Evolutionary conservation across 2,797 vertebrate species (phyloP), one percentile per base, ranked within the genome.

Genomic region (Poeciliopsis infans): DNA sequence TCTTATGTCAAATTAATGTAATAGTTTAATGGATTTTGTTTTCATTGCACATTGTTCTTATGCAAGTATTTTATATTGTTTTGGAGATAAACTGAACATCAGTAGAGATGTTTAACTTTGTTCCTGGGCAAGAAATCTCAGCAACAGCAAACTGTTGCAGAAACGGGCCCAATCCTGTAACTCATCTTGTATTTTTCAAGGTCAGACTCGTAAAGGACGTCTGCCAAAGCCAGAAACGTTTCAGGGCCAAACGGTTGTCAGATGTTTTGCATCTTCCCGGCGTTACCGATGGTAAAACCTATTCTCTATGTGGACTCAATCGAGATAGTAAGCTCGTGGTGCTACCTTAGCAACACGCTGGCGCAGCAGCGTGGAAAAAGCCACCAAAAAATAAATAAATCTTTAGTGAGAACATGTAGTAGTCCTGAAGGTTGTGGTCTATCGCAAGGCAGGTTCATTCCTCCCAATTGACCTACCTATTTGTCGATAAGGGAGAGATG

Each of bases 401-500:
- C 3, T 7, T 31, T 31, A 18, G 13, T 61, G 23, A 66, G 20
- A 39, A 66, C 18, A 39, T 0, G 15, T 20, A 10, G 33, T 68
- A 25, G 20, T 41, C 64, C 64, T 41, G 33, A 39, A 41, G 7
- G 36, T 68, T 10, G 33, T 41, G 20, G 20, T 25, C 7, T 23
- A 25, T 66, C 3, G 3, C 33, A 66, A 66, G 33, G 3, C 5
- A 20, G 4, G 18, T 41, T 39, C 25, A 68, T 23, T 41, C 20
- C 18, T 41, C 39, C 36, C 4, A 0, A 15, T 39, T 68, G 64
- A 68, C 64, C 64, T 68, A 20, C 64, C 41, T 68, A 68, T 68
- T 68, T 68, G 64, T 68, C 5, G 64, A 41, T 68, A 68, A 68
- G 64, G 20, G 36, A 68, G 64, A 23, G 10, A 39, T 68, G 64